Percentiles rank a stretch among this genome's conserved stretches.
phyloP scores from a whole-genome alignment of 2,797 vertebrate genomes.

The Sebastes matsubarae region DNA sequence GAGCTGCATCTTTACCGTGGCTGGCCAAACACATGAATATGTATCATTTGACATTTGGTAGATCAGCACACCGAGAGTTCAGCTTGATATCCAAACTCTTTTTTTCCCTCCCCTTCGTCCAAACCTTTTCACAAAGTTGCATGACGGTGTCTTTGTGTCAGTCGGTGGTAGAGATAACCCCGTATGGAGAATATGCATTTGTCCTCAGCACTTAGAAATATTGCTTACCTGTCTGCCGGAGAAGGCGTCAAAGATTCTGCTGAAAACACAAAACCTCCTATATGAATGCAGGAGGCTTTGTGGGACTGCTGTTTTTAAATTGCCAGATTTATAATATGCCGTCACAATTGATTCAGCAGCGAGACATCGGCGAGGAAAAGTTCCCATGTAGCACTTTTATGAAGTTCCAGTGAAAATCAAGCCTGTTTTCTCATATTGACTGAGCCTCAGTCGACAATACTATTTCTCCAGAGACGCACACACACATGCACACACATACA shows the following conservation, averaged over 20 bases:
- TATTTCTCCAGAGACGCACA: slow-evolving; percentile 8
- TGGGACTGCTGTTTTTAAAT: slow-evolving; percentile 9
- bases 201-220: slow-evolving; percentile 25
- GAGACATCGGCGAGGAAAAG: slow-evolving; percentile 13
- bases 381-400: slow-evolving; percentile 23
- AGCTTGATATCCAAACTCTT: slow-evolving; percentile 29
- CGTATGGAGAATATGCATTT: slow-evolving; percentile 26
- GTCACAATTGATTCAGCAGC: slow-evolving; percentile 28
- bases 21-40: slow-evolving; percentile 67
- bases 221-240: slow-evolving; percentile 19
- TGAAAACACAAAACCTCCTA: slow-evolving; percentile 46
- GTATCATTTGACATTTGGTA: slow-evolving; percentile 68
- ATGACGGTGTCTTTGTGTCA: slow-evolving; percentile 35
- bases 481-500: background rate
- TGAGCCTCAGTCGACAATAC: slow-evolving; percentile 7
- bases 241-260: slow-evolving; percentile 34
- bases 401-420: slow-evolving; percentile 35
- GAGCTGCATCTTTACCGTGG: slow-evolving; percentile 16
- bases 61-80: slow-evolving; percentile 47
- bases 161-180: slow-evolving; percentile 13
- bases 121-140: slow-evolving; percentile 28
- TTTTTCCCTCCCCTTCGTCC: background rate
- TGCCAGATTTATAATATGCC: slow-evolving; percentile 20
- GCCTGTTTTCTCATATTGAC: slow-evolving; percentile 14
- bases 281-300: slow-evolving; percentile 24